Conservation (phyloP, 2,888 invertebrate species). For the Macaria liturata region DNA sequence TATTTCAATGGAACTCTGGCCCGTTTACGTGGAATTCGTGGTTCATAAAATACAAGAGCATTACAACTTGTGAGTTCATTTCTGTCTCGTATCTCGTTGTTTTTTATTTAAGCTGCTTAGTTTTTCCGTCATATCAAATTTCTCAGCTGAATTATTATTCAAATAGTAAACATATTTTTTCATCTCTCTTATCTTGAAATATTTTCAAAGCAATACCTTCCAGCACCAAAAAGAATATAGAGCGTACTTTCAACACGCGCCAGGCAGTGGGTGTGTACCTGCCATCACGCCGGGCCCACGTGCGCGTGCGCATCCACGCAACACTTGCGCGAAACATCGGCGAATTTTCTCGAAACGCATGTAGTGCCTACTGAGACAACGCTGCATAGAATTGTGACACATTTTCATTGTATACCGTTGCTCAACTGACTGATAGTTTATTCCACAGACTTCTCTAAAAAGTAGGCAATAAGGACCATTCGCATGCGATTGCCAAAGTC, state of each 20-base stretch:
- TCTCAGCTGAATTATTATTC: no score
- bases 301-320: conserved; percentile 52
- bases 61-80: no score
- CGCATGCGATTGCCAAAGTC: no score
- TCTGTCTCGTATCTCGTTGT: no score
- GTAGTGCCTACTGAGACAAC: not conserved
- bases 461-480: no score
- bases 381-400: not conserved
- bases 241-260: conserved; percentile 24
- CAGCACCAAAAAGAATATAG: conserved; percentile 8
- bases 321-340: conserved; percentile 37
- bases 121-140: no score
- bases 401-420: conserved; percentile 15
- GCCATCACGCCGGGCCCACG: conserved; percentile 63
- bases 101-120: no score
- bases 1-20: conserved; percentile 58
- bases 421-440: no score
- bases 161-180: no score
- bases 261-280: conserved; percentile 52
- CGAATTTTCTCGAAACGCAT: conserved; percentile 37
- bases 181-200: no score
- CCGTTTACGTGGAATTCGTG: conserved; percentile 43
- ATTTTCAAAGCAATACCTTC: no score
- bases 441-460: no score
- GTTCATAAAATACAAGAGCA: conserved; percentile 1